Base-by-base conservation (phyloP, 2,888 invertebrate genomes). In the Acanthacorydalis orientalis region DNA sequence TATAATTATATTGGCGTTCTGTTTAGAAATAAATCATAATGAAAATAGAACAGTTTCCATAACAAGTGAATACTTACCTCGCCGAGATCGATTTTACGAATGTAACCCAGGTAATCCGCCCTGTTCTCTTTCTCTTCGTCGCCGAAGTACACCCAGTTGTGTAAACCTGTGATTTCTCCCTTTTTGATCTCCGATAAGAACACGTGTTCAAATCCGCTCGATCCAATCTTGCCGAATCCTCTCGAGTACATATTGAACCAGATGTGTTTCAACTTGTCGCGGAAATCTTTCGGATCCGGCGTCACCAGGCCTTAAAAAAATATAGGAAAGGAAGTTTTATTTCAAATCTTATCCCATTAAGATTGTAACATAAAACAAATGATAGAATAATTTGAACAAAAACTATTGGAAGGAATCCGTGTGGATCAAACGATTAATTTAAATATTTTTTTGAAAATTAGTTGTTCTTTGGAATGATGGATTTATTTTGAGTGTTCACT, bases 171-270 rank as follows among this genome's bases (percentile, higher is more conserved):
- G 23, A 92, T 78, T 56, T 80, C 79, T 32, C 75, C 75, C 54
- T 77, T 76, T 62, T 85, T 88, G 0, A 85, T 69, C 71, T 95
- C 93, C 1, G 89, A 84, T 2, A 92, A 75, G 63, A 93, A 91
- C 16, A 91, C 79, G 59, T 95, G 93, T 64, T 95, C 93, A 60
- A 93, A 93, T 1, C 90, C 93, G 37, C 85, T 85, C 56, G 92
- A 91, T 50, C 91, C 85, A 16, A 85, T 75, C 59, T 77, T 77
- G 31, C 86, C 83, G 57, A 75, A 73, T 32, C 85, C 80, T 51
- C 91, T 73, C 1, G 89, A 80, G 61, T 90, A 95, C 54, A 87
- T 73, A 33, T 79, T 80, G 59, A 87, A 87, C 86, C 86, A 87
- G 10, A 86, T 63, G 51, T 75, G 75, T 58, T 81, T 78, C 9